Conservation (phyloP, 2,888 invertebrate species). For the Xestobium rufovillosum region DNA sequence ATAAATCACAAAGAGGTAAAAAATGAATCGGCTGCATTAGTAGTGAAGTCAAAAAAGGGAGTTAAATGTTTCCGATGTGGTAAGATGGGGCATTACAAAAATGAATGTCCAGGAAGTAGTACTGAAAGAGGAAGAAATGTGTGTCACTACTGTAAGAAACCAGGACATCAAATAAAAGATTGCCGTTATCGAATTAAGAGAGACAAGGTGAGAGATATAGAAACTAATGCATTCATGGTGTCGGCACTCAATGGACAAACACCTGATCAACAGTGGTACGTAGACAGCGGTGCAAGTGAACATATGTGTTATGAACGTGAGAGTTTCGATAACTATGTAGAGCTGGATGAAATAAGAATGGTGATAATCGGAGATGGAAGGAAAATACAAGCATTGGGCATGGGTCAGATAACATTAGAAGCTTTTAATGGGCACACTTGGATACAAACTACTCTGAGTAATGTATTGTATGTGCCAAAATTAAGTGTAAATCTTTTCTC, state of each 20-base stretch:
- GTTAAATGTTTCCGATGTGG: constrained; percentile 23
- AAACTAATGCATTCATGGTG: constrained; percentile 7
- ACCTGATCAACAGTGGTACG: constrained; percentile 13
- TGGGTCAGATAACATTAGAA: constrained; percentile 8
- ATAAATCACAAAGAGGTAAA: constrained; percentile 5
- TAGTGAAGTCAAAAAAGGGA: too few species aligned
- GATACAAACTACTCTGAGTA: constrained; percentile 6
- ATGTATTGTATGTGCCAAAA: constrained; percentile 16
- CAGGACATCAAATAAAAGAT: constrained; percentile 8
- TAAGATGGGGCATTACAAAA: constrained; percentile 19
- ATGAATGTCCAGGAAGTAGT: constrained; percentile 13
- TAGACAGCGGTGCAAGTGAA: constrained; percentile 24
- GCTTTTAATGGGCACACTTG: constrained; percentile 13
- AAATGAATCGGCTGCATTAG: not conserved
- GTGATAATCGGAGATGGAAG: constrained; percentile 9
- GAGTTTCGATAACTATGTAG: constrained; percentile 14
- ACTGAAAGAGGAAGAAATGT: not conserved
- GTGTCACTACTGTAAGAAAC: constrained; percentile 9
- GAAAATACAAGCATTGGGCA: constrained; percentile 1
- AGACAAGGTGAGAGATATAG: not conserved
- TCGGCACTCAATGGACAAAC: not conserved
- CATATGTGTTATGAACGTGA: constrained; percentile 20
- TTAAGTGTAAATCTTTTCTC: constrained; percentile 23
- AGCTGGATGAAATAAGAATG: constrained; percentile 2
- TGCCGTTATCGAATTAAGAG: constrained; percentile 5